These are phyloP conservation scores for Conus betulinus DNA, from an alignment of 1,140 invertebrate species.

Conservation along the genomic window DNA sequence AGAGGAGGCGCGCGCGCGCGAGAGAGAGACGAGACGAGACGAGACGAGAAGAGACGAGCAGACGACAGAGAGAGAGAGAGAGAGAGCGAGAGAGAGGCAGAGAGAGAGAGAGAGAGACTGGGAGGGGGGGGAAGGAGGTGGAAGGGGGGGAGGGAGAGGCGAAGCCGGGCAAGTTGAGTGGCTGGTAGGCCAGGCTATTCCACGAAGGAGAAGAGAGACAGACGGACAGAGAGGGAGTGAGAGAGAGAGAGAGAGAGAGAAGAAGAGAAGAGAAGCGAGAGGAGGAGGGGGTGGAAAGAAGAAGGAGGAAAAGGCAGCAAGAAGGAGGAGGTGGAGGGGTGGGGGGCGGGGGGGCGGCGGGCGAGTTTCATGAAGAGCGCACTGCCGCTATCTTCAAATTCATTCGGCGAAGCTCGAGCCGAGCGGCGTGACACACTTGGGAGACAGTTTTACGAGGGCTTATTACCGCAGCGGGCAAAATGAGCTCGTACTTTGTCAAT, in stretches of 20 bases:
- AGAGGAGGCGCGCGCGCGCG: not conserved
- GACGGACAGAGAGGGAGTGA: too few species aligned
- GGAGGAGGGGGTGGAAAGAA: too few species aligned
- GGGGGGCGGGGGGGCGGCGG: too few species aligned
- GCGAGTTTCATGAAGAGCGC: not conserved
- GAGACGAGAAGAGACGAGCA: not conserved
- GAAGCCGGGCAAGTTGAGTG: too few species aligned
- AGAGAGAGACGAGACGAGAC: too few species aligned
- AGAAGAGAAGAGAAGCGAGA: not conserved
- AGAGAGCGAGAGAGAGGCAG: too few species aligned
- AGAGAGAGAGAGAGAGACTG: not conserved
- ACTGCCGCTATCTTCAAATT: slow-evolving; percentile 54
- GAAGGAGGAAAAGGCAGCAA: too few species aligned
- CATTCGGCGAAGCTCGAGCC: slow-evolving; percentile 55
- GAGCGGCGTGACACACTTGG: not conserved
- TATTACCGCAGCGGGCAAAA: slow-evolving; percentile 54
- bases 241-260: not conserved
- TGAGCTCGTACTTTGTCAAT: slow-evolving; percentile 74
- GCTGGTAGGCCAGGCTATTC: too few species aligned
- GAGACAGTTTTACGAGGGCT: slow-evolving; percentile 68
- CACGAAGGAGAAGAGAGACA: not conserved
- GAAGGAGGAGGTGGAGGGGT: too few species aligned
- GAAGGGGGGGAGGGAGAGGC: not conserved
- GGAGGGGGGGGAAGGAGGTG: too few species aligned
- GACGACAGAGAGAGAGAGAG: not conserved